phyloP scores from a whole-genome alignment of 1,140 invertebrate species.

The Trinorchestia longiramus region DNA sequence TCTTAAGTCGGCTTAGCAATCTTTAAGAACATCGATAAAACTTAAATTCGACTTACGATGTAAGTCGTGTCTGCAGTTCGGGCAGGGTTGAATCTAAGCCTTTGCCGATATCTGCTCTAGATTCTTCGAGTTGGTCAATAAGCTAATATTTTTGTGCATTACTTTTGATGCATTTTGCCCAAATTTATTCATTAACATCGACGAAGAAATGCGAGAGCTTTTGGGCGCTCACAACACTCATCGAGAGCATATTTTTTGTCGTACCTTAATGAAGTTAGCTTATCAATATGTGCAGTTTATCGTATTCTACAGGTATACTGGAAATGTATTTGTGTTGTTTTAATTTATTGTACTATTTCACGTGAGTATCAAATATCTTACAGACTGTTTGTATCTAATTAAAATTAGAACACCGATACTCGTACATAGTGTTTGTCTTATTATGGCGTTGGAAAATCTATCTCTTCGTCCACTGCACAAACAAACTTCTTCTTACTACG shows the following conservation, averaged over 20 bases:
- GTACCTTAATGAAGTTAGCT: background rate
- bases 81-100: background rate
- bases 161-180: background rate
- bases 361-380: too few species aligned
- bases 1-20: background rate
- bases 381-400: too few species aligned
- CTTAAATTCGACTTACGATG: background rate
- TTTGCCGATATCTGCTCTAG: background rate
- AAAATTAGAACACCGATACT: too few species aligned
- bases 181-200: background rate
- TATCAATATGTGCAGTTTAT: background rate
- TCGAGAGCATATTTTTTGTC: background rate
- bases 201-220: background rate
- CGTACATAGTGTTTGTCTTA: too few species aligned
- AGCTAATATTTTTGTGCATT: background rate
- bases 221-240: background rate
- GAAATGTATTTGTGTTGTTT: too few species aligned
- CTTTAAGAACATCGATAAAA: background rate
- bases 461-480: too few species aligned
- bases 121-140: background rate
- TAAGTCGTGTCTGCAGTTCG: background rate
- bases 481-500: too few species aligned
- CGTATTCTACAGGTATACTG: too few species aligned
- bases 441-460: too few species aligned
- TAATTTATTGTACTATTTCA: too few species aligned